Base-by-base conservation (phyloP, 2,888 invertebrate species). In the Macropis europaea region DNA sequence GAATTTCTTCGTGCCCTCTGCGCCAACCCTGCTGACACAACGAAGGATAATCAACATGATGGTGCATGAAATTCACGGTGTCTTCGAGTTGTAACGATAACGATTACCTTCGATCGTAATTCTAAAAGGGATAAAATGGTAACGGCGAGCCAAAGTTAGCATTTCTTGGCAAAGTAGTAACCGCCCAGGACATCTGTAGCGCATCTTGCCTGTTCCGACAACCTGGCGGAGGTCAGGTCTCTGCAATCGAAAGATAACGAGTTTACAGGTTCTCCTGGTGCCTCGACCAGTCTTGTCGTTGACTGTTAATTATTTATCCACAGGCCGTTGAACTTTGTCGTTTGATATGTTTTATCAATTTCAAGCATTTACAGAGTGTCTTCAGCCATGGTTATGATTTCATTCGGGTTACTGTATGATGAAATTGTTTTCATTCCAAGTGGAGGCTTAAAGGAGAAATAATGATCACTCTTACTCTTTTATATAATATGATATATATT, bases 231-330 rank as follows among this genome's bases (percentile, higher is more conserved):
- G 24, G 28, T 43, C 50, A 26, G 17, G 1, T 40, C 17, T 40
- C 34, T 24, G 34, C 2, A 47, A 28, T 28, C 11, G 3, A 38
- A 19, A 1, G 38, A 47, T 15, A 53, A 34, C 15, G 2, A 40
- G 30, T 13, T 11, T 22, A 28, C 15, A n/a, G 28, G 38, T 24
- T 17, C 15, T 34, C 15, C 11, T 43, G 36, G 15, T 38, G 40
- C 30, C 34, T 7, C 36, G 28, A 26, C 5, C 50, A 60, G 17
- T 28, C 28, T 38, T 17, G 53, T 17, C 45, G 45, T 28, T 24
- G 73, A 52, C 38, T 45, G 62, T 67, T 71, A 66, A 67, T 59
- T 74, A 75, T 74, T 75, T 74, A 75, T 75, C 56, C n/a, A n/a
- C n/a, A n/a, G n/a, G n/a, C n/a, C n/a, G n/a, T n/a, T n/a, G n/a